Conservation (phyloP, 2,888 invertebrate species). For the Drosophila peninsularis region DNA sequence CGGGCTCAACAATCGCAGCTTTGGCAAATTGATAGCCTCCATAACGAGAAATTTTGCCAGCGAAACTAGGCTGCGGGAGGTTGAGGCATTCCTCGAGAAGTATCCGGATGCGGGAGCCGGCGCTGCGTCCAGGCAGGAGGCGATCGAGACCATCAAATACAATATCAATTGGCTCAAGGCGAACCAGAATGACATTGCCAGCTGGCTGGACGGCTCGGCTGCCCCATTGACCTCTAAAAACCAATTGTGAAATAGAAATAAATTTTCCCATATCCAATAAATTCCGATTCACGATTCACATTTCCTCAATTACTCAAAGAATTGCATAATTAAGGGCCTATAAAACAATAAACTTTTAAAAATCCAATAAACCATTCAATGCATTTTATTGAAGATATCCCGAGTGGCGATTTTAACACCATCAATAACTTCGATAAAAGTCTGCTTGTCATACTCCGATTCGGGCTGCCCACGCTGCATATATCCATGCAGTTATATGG, state of each 20-base stretch:
- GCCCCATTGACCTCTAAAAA: conserved; percentile 37
- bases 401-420: conserved; percentile 59
- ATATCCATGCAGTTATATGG: conserved; percentile 36
- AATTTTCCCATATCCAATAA: conserved; percentile 19
- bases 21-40: conserved; percentile 90
- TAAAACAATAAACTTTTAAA: conserved; percentile 54
- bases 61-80: conserved; percentile 89
- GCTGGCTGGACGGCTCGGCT: conserved; percentile 86
- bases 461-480: conserved; percentile 31
- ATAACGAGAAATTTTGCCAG: conserved; percentile 89
- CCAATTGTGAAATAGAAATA: conserved; percentile 15
- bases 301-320: conserved; percentile 15
- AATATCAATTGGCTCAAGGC: conserved; percentile 91
- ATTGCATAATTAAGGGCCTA: conserved; percentile 27
- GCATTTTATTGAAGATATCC: conserved; percentile 37
- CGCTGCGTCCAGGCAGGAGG: conserved; percentile 88
- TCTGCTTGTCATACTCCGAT: conserved; percentile 12
- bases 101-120: conserved; percentile 95
- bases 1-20: conserved; percentile 90
- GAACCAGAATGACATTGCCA: conserved; percentile 86
- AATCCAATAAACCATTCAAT: conserved; percentile 36
- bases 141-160: conserved; percentile 90
- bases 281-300: conserved; percentile 6
- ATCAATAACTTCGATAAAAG: conserved; percentile 40
- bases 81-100: conserved; percentile 89